Evolutionary conservation across 2,113 vertebrate genomes (phyloP).

Genomic region (Daboia siamensis): DNA sequence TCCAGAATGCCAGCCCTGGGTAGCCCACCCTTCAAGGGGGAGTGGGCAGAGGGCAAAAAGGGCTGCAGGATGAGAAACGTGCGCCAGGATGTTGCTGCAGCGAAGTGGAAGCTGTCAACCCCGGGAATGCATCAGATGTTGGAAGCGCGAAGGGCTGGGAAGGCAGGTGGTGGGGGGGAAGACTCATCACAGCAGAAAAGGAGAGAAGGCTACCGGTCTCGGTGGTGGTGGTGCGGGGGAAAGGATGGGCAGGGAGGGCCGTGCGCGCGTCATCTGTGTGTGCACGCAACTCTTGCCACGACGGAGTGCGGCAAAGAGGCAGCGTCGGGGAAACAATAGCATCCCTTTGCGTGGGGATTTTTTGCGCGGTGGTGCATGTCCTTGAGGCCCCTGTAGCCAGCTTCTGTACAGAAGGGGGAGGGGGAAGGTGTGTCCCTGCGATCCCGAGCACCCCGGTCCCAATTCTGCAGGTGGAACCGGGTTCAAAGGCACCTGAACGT

Average conservation of each 20-base stretch:
- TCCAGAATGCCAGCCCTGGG: background rate
- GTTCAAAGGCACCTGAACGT: background rate
- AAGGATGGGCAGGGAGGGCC: background rate
- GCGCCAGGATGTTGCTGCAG: background rate
- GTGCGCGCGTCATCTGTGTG: background rate
- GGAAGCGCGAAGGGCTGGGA: background rate
- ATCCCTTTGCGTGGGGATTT: too few relatives aligned
- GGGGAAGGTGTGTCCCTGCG: background rate
- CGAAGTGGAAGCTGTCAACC: background rate
- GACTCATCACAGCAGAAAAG: background rate
- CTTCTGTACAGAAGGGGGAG: background rate
- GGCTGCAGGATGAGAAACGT: background rate
- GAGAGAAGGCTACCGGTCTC: background rate
- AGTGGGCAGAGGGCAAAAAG: background rate
- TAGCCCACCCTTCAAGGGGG: background rate
- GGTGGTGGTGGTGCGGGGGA: accelerated
- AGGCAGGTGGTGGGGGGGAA: too few relatives aligned
- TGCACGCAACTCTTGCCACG: background rate
- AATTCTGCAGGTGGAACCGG: background rate
- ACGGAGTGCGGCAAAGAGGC: background rate
- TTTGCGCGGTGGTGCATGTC: background rate
- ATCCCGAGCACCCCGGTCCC: background rate
- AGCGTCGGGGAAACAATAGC: background rate
- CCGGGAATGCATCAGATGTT: background rate
- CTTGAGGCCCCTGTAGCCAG: background rate